These are phyloP conservation scores for Folsomia manolachei DNA, from an alignment of 2,888 invertebrate genomes.

Conservation along the genomic window DNA sequence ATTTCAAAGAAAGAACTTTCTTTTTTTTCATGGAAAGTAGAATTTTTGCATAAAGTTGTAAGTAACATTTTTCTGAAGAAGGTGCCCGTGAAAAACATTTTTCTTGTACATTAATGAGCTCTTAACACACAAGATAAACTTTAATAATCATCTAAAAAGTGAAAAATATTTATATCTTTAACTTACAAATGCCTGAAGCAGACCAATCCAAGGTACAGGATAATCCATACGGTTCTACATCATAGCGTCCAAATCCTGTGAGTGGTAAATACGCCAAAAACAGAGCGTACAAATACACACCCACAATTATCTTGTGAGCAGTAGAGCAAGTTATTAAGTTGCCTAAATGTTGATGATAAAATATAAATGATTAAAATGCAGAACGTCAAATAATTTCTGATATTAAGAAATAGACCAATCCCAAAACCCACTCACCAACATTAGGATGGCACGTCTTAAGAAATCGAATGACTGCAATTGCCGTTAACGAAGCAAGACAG, in stretches of 20 bases:
- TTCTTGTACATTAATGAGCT: too few relatives aligned
- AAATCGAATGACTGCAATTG: slow-evolving; percentile 45
- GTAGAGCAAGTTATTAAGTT: slow-evolving; percentile 26
- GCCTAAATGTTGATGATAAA: slow-evolving; percentile 24
- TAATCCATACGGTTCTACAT: slow-evolving; percentile 46
- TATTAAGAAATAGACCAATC: too few relatives aligned
- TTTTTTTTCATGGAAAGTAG: too few relatives aligned
- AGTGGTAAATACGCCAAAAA: slow-evolving; percentile 45
- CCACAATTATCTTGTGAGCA: slow-evolving; percentile 29
- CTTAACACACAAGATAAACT: too few relatives aligned
- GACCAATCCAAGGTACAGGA: slow-evolving; percentile 48
- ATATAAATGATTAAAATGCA: not conserved
- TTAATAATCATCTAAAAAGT: too few relatives aligned
- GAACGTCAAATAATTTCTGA: not conserved
- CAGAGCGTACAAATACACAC: slow-evolving; percentile 34
- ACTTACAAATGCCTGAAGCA: slow-evolving; percentile 28
- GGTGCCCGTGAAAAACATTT: too few relatives aligned
- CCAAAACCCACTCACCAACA: slow-evolving; percentile 27
- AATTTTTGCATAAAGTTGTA: too few relatives aligned
- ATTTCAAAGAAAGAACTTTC: too few relatives aligned
- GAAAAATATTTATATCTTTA: too few relatives aligned
- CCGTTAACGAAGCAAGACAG: slow-evolving; percentile 39
- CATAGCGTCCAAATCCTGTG: slow-evolving; percentile 40
- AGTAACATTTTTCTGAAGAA: too few relatives aligned
- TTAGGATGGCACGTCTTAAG: slow-evolving; percentile 45